Conservation (phyloP, 2,888 invertebrate species). For the Drosophila pseudotalamancana region DNA sequence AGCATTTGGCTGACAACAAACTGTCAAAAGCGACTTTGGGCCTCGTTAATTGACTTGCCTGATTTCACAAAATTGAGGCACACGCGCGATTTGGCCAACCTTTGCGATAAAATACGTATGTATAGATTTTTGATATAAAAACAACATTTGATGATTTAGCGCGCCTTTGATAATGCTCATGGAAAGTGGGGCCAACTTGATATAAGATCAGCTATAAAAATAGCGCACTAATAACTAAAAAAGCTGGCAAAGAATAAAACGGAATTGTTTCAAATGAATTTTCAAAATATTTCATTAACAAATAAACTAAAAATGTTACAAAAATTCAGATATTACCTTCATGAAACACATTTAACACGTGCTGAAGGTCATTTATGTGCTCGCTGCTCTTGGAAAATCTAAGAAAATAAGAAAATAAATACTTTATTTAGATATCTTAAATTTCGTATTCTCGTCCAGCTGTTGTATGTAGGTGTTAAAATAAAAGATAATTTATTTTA, state of each 20-base stretch:
- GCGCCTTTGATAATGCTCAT: conserved; percentile 47
- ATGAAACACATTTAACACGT: conserved; percentile 1
- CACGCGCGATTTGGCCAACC: conserved; percentile 49
- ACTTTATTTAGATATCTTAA: conserved; percentile 7
- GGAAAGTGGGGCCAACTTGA: conserved; percentile 21
- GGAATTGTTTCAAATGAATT: conserved; percentile 4
- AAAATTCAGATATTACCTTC: conserved; percentile 36
- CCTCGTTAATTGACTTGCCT: conserved; percentile 46
- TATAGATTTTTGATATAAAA: conserved; percentile 41
- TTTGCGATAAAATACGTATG: conserved; percentile 49
- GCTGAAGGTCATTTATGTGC: conserved; percentile 26
- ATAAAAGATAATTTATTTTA: conserved; percentile 21
- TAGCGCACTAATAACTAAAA: conserved; percentile 47
- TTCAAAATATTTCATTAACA: conserved; percentile 47
- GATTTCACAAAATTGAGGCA: conserved; percentile 57
- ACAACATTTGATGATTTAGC: conserved; percentile 45
- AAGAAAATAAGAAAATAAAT: background rate
- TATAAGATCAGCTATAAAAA: conserved; percentile 57
- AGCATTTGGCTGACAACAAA: conserved; percentile 49
- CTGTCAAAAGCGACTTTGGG: conserved; percentile 61
- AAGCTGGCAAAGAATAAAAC: conserved; percentile 7
- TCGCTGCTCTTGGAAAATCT: background rate
- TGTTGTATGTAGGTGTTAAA: conserved; percentile 24
- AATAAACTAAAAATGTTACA: conserved; percentile 48
- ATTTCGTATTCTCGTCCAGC: conserved; percentile 6